These are phyloP conservation scores for Watsonalla cultraria DNA, from an alignment of 2,888 invertebrate species.

Conservation along the genomic window DNA sequence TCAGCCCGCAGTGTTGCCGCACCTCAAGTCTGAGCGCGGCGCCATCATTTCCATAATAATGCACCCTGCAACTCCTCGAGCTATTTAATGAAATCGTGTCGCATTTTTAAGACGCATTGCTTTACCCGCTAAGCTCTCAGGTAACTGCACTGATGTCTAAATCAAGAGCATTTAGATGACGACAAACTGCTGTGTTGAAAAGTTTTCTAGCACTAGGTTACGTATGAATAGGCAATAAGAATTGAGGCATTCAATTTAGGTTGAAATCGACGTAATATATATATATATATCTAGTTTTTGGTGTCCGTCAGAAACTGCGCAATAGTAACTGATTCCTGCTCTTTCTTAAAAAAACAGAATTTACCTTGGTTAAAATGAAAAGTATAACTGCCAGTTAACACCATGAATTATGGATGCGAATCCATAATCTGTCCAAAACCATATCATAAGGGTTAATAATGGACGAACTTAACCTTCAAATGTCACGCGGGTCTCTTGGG, in stretches of 20 bases:
- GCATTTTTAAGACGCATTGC: conserved; percentile 8
- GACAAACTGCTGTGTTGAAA: no score
- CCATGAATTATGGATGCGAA: neutral
- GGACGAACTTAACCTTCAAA: conserved; percentile 26
- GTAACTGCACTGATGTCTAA: neutral
- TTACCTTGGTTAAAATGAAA: neutral
- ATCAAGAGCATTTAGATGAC: no score
- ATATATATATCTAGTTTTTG: no score
- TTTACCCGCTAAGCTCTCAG: conserved; percentile 5
- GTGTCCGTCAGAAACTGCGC: no score
- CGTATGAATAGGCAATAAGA: no score
- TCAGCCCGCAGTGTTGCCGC: conserved; percentile 10
- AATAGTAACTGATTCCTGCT: no score
- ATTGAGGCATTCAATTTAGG: no score
- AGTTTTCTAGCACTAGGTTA: no score
- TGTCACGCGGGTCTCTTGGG: conserved; percentile 19
- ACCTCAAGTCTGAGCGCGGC: conserved; percentile 24
- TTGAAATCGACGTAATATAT: no score
- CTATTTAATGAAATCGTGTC: conserved; percentile 54
- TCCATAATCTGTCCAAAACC: conserved; percentile 1
- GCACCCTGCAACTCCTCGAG: conserved; percentile 35
- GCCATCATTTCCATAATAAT: conserved; percentile 60
- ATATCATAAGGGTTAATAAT: conserved; percentile 17
- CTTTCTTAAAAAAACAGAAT: neutral
- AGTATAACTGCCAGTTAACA: neutral